Conservation (phyloP, 2,888 invertebrate genomes). For the Monopis laevigella region DNA sequence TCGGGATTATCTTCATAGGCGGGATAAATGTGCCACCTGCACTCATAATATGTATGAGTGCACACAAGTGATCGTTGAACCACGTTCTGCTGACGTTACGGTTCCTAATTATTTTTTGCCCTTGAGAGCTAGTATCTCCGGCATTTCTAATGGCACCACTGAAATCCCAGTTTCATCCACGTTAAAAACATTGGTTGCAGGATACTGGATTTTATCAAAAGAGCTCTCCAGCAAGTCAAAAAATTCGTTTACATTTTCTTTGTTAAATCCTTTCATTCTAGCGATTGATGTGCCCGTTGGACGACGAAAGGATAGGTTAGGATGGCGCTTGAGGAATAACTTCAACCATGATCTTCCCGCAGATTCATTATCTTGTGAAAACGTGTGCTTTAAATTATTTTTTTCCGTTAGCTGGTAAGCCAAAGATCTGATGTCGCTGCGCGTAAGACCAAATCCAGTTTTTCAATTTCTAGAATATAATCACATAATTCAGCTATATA, state of each 20-base stretch:
- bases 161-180: conserved; percentile 27
- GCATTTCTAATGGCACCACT: conserved; percentile 21
- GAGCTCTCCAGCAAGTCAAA: too few species aligned
- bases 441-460: too few species aligned
- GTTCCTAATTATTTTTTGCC: too few species aligned
- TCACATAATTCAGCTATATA: too few species aligned
- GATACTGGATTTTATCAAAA: conserved; percentile 21
- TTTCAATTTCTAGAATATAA: too few species aligned
- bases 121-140: conserved; percentile 22
- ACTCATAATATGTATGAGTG: conserved; percentile 23
- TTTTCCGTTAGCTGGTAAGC: conserved; percentile 11
- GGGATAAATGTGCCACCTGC: conserved; percentile 24
- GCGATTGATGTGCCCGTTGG: conserved; percentile 21
- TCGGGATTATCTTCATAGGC: conserved; percentile 26
- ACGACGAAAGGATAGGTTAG: conserved; percentile 18
- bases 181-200: conserved; percentile 25
- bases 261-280: conserved; percentile 17
- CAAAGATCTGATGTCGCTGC: too few species aligned
- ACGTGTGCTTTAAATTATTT: too few species aligned
- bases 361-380: too few species aligned
- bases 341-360: too few species aligned
- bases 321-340: conserved; percentile 19
- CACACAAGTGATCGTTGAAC: conserved; percentile 23
- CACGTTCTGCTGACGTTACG: conserved; percentile 26
- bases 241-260: conserved; percentile 19